Evolutionary conservation across 1,140 invertebrate genomes (phyloP), one percentile per base, ranked within the genome.

Genomic region (Drosophila guanche): DNA sequence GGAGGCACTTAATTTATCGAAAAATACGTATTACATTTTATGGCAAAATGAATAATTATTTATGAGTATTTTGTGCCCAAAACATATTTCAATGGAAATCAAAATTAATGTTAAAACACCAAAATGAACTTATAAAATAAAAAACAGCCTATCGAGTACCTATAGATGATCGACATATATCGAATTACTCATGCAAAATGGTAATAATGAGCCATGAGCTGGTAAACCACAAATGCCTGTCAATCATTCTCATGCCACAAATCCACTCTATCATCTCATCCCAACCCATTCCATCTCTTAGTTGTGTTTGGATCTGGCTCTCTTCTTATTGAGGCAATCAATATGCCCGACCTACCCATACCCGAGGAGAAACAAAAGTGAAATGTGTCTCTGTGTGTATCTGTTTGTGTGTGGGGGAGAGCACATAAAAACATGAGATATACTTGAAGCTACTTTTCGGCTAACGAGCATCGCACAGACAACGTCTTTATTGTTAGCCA

Each of bases 391-490:
- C 45, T 51, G 42, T 68, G 37, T 25, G 7, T 59, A 41, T 51
- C 8, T 51, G 52, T 20, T 37, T 53, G 7, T 37, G 42, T 16
- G 42, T 37, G 54, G 29, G 33, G 16, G 33, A 47, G 23, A n/a
- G 40, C 45, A 59, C 72, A 58, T 79, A 79, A 80, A 66, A 70
- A 80, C 71, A 75, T 81, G 53, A 53, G 71, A 86, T 76, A 76
- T 76, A 54, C 65, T 63, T 71, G 63, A 70, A 75, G 83, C 83
- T 75, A 88, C 81, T 85, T 85, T 88, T 71, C 57, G 55, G 61
- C 63, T 88, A 81, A 86, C 81, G 83, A 88, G 77, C 83, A 63
- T 58, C 45, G 63, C 68, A 66, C 56, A 86, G 81, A 71, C 63
- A 75, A 85, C 73, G 61, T 86, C 77, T 86, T 88, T 81, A 77